These are phyloP conservation scores for Cyprinella venusta DNA, from an alignment of 2,797 vertebrate species.

Conservation along the genomic window DNA sequence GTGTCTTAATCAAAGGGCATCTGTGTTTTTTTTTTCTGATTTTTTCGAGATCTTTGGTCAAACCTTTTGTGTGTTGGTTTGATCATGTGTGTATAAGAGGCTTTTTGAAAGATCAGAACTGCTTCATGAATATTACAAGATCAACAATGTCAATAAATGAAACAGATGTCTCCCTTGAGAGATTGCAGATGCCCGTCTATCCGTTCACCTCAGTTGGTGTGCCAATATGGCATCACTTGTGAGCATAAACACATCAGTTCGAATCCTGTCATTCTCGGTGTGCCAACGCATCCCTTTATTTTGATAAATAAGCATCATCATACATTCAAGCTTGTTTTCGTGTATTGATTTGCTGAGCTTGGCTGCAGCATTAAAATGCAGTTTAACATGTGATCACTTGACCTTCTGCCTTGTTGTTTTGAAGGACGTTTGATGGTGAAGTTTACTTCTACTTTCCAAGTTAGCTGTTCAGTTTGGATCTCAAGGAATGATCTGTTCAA, in stretches of 20 bases:
- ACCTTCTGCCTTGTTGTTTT: background rate
- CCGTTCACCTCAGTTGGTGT: constrained; percentile 31
- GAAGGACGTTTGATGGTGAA: background rate
- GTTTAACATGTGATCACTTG: background rate
- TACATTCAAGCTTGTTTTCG: background rate
- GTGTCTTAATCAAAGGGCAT: constrained; percentile 61
- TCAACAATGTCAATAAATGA: constrained; percentile 53
- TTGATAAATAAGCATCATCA: constrained; percentile 19
- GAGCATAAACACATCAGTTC: constrained; percentile 38
- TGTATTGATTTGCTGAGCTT: constrained; percentile 12
- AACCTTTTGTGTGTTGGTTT: constrained; percentile 42
- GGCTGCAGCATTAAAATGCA: background rate
- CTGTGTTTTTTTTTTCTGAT: constrained; percentile 37
- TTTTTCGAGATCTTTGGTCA: constrained; percentile 43
- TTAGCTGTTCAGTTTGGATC: background rate
- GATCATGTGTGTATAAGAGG: constrained; percentile 22
- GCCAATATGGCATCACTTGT: constrained; percentile 22
- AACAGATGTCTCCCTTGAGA: constrained; percentile 50
- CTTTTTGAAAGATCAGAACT: constrained; percentile 28
- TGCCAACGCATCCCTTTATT: constrained; percentile 10
- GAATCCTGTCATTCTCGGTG: constrained; percentile 25
- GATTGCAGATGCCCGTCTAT: constrained; percentile 42
- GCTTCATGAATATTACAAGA: constrained; percentile 51
- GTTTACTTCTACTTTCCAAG: background rate
- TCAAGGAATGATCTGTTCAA: background rate